phyloP scores from a whole-genome alignment of 2,113 vertebrate species.

The Bombycilla garrulus region DNA sequence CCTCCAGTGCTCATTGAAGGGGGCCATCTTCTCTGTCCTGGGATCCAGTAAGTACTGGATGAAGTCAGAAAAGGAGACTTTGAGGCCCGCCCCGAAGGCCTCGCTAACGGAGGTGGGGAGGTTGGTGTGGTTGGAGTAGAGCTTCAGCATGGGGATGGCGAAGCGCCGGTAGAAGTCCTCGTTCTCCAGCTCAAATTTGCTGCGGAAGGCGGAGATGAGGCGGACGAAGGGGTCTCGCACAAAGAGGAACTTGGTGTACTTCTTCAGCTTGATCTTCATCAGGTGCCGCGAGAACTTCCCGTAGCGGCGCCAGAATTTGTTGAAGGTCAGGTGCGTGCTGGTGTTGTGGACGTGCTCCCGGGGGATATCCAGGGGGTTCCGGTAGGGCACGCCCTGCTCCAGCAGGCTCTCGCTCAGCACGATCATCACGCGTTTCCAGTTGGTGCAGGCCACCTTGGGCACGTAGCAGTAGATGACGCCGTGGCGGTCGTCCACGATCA shows the following conservation, averaged over 20 bases:
- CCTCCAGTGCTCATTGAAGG: constrained; percentile 97
- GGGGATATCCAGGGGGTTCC: constrained; percentile 87
- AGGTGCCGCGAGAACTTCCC: constrained; percentile 92
- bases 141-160: constrained; percentile 85
- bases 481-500: constrained; percentile 95
- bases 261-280: constrained; percentile 95
- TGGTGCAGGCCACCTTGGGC: constrained; percentile 96
- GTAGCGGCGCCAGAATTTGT: constrained; percentile 96
- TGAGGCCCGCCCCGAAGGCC: constrained; percentile 84
- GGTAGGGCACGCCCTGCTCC: constrained; percentile 83
- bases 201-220: constrained; percentile 95
- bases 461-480: constrained; percentile 97
- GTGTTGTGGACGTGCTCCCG: constrained; percentile 87
- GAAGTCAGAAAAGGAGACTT: constrained; percentile 89
- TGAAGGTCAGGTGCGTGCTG: constrained; percentile 94
- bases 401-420: constrained; percentile 90
- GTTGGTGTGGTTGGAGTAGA: constrained; percentile 84
- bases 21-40: constrained; percentile 85
- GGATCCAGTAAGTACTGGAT: constrained; percentile 95
- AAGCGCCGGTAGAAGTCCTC: constrained; percentile 91
- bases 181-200: constrained; percentile 92
- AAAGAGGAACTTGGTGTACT: constrained; percentile 97
- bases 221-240: constrained; percentile 95
- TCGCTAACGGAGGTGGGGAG: constrained; percentile 83
- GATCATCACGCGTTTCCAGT: constrained; percentile 99